Base-by-base conservation (phyloP, 2,888 invertebrate species). In the Hedya salicella region DNA sequence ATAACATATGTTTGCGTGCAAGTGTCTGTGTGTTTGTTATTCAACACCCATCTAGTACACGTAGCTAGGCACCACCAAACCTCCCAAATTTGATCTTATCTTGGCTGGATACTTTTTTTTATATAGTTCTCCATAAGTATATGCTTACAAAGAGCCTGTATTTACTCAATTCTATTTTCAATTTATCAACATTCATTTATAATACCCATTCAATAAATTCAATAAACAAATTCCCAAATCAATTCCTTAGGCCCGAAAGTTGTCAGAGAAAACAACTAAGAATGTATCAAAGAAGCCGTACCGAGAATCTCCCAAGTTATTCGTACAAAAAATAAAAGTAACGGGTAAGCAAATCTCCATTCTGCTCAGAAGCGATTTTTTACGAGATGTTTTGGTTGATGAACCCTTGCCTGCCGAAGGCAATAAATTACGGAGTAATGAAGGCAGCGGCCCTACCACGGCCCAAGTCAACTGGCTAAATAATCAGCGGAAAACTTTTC, bases 361-460 rank as follows among this genome's bases (percentile, higher is more conserved):
- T 66, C 48, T 36, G 61, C 66, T 25, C 40, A 42, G 66, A 48
- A 66, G 65, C 65, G 65, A 46, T 60, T 65, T 62, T 68, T 66
- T 67, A 68, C 46, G 66, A 62, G 61, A 63, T 71, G 70, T 70
- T 70, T 61, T 69, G 67, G 70, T 68, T 78, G 77, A 81, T 75
- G 79, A 78, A 82, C 81, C 79, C 79, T 76, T 82, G 75, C 73
- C 69, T 63, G 63, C 71, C 69, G 73, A 73, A 73, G 71, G 79
- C 75, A 75, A 83, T 83, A 83, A 81, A 82, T 83, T 81, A 83
- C 75, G 62, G 67, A 30, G 71, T 80, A 81, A 83, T 82, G 79
- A 82, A 81, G 76, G 74, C 74, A 54, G 46, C 36, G 14, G 61
- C 62, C 75, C 71, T 80, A 79, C 80, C 64, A 77, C 57, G 62